Percentiles rank a stretch among this genome's conserved stretches.
These are phyloP conservation scores for Dryocosmus kuriphilus DNA, from an alignment of 2,888 invertebrate species.

Conservation along the genomic window DNA sequence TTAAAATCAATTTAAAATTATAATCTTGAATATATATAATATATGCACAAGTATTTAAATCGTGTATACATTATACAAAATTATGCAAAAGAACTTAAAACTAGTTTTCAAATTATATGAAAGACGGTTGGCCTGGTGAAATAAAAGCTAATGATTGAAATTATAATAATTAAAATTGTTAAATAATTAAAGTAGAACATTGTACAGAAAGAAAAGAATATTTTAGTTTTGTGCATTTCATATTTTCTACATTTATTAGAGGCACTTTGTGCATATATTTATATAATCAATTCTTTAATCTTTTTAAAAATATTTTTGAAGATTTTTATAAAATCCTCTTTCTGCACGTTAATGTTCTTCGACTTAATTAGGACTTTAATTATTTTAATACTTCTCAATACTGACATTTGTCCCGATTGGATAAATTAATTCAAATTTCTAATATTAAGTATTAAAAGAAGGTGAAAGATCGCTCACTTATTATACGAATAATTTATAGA, in stretches of 20 bases:
- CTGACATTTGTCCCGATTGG: slow-evolving; percentile 36
- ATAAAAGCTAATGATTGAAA: background rate
- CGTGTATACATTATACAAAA: background rate
- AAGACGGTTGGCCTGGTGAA: slow-evolving; percentile 32
- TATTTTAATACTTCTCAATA: slow-evolving; percentile 3
- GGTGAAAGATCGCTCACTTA: background rate
- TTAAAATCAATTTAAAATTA: background rate
- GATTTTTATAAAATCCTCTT: no score
- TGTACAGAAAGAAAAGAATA: no score
- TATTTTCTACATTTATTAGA: no score
- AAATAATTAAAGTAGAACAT: background rate
- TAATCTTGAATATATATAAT: background rate
- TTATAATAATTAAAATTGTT: background rate
- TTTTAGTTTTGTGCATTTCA: no score
- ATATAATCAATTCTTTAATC: no score
- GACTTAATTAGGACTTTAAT: background rate
- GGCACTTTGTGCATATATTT: no score
- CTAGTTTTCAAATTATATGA: background rate
- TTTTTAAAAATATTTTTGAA: no score
- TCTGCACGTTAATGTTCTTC: no score
- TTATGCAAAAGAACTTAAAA: background rate
- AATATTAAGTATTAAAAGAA: background rate
- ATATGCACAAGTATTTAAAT: background rate
- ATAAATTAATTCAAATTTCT: background rate
- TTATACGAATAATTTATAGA: background rate